Evolutionary conservation across 1,140 invertebrate genomes (phyloP).

Genomic region (Rhagoletis pomonella): DNA sequence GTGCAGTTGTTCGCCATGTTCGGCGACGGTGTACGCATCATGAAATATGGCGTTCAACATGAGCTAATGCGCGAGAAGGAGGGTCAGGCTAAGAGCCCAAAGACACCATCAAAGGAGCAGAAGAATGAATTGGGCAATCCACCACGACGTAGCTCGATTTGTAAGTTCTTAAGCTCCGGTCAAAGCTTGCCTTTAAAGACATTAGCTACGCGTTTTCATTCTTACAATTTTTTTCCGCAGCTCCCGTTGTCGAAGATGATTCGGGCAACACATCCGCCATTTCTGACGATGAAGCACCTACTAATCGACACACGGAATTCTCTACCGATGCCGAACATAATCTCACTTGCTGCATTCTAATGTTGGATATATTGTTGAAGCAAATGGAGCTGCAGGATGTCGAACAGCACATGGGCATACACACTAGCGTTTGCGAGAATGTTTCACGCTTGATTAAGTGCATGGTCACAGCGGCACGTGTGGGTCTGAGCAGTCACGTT

Average conservation of each 20-base stretch:
- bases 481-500: constrained; percentile 83
- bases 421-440: constrained; percentile 84
- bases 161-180: constrained; percentile 71
- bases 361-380: constrained; percentile 96
- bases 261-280: constrained; percentile 82
- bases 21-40: constrained; percentile 84
- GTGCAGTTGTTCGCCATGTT: constrained; percentile 92
- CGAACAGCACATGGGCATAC: constrained; percentile 87
- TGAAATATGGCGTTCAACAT: constrained; percentile 77
- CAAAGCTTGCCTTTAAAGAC: background rate
- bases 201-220: background rate
- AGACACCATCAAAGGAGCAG: constrained; percentile 71
- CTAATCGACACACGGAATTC: constrained; percentile 78
- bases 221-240: constrained; percentile 68
- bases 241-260: constrained; percentile 81
- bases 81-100: constrained; percentile 71
- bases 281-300: constrained; percentile 82
- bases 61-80: constrained; percentile 75
- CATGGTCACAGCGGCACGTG: constrained; percentile 83
- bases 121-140: constrained; percentile 68
- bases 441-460: constrained; percentile 86
- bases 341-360: constrained; percentile 94
- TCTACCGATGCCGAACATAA: constrained; percentile 83
- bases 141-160: constrained; percentile 76
- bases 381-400: constrained; percentile 97